phyloP scores from a whole-genome alignment of 2,888 invertebrate species.

The Bombylius discolor region DNA sequence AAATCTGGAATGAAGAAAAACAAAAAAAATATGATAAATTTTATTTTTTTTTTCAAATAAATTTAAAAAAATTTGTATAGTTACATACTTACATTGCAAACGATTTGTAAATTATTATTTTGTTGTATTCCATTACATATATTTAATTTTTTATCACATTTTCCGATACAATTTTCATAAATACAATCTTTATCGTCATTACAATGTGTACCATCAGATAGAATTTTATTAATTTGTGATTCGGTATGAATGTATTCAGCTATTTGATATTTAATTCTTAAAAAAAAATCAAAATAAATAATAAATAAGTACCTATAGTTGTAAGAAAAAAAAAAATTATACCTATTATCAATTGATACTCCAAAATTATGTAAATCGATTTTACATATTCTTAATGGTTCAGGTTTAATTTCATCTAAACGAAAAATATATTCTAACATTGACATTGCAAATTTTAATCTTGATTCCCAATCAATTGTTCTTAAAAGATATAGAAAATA shows the following conservation, averaged over 20 bases:
- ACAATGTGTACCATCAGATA: conserved; percentile 27
- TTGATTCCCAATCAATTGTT: conserved; percentile 28
- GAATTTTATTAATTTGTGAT: conserved; percentile 27
- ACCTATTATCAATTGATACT: conserved; percentile 27
- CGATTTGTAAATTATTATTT: conserved; percentile 33
- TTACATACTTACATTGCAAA: conserved; percentile 18
- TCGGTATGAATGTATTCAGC: conserved; percentile 29
- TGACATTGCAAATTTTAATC: conserved; percentile 29
- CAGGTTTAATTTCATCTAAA: conserved; percentile 32
- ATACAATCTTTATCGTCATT: conserved; percentile 25
- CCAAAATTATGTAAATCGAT: conserved; percentile 30
- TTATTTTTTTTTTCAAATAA: not conserved
- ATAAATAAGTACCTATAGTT: too few species aligned
- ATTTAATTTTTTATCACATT: conserved; percentile 25
- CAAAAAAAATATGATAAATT: not conserved
- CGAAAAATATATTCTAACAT: conserved; percentile 32
- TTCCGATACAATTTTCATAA: conserved; percentile 27
- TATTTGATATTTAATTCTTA: conserved; percentile 29
- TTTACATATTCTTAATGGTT: conserved; percentile 31
- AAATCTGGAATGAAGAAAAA: conserved; percentile 18
- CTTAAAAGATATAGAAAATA: conserved; percentile 13
- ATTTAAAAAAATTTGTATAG: too few species aligned
- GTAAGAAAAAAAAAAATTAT: not conserved
- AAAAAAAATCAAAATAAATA: not conserved
- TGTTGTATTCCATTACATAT: conserved; percentile 28